phyloP scores from a whole-genome alignment of 1,140 invertebrate genomes.

The Drosophila punjabiensis region DNA sequence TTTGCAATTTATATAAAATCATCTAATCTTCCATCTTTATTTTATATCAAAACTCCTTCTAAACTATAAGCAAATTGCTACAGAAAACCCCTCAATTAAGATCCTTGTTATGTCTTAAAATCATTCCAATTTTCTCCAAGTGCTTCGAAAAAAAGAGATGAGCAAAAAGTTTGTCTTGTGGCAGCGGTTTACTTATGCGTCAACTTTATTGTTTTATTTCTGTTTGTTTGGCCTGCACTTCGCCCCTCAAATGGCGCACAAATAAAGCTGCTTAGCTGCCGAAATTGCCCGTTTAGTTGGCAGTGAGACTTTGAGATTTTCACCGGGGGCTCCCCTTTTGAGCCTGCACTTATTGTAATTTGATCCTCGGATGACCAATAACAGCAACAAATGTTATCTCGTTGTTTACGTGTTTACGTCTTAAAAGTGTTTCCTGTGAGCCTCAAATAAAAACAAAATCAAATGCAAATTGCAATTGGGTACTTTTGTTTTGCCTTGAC shows the following conservation, averaged over 20 bases:
- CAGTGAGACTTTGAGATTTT: constrained; percentile 12
- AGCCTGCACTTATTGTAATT: constrained; percentile 62
- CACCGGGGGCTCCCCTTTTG: constrained; percentile 14
- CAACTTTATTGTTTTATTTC: constrained; percentile 45
- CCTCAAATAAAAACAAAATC: background rate
- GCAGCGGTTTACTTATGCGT: constrained; percentile 16
- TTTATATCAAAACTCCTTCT: accelerated
- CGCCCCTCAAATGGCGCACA: constrained; percentile 28
- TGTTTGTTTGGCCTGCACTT: constrained; percentile 72
- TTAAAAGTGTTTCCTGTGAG: constrained; percentile 27
- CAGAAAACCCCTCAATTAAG: background rate
- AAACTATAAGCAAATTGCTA: background rate
- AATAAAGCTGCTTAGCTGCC: constrained; percentile 58
- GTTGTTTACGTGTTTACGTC: constrained; percentile 37
- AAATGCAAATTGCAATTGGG: constrained; percentile 38
- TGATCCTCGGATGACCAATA: constrained; percentile 55
- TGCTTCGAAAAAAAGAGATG: constrained; percentile 7
- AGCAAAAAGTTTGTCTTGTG: constrained; percentile 32
- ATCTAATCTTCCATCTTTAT: background rate
- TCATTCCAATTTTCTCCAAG: constrained; percentile 13
- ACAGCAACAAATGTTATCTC: constrained; percentile 46
- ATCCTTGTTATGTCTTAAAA: no score
- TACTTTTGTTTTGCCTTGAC: constrained; percentile 18
- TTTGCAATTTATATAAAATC: background rate
- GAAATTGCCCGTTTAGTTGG: constrained; percentile 47